Conservation (phyloP, 2,797 vertebrate genomes). For the Hafferia zeledoni region DNA sequence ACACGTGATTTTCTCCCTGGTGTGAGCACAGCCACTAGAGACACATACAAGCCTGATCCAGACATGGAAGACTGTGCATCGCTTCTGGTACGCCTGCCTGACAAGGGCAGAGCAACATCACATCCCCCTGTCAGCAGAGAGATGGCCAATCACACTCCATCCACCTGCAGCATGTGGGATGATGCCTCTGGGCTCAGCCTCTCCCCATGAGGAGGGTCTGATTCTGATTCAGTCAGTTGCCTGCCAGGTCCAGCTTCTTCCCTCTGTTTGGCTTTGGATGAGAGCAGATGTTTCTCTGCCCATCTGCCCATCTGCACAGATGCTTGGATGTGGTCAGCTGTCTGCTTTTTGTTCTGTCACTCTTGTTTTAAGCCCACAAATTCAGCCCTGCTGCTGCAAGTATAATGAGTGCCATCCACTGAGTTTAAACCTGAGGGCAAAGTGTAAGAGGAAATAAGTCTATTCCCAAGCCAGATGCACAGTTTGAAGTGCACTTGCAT, state of each 20-base stretch:
- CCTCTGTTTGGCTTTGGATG: background rate
- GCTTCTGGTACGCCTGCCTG: background rate
- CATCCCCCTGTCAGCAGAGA: background rate
- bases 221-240: background rate
- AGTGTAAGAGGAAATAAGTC: background rate
- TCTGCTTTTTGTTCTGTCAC: background rate
- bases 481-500: background rate
- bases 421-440: background rate
- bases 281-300: conserved; percentile 27
- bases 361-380: background rate
- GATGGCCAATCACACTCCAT: background rate
- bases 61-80: background rate
- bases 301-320: background rate
- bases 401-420: rapidly evolving
- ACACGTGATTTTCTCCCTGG: background rate
- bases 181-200: background rate
- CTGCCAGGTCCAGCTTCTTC: background rate
- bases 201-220: background rate
- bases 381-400: background rate
- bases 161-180: rapidly evolving
- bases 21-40: background rate
- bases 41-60: background rate
- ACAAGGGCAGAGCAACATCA: background rate
- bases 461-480: background rate
- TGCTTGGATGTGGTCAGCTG: background rate